phyloP scores from a whole-genome alignment of 2,113 vertebrate genomes.

The Tapirus terrestris region DNA sequence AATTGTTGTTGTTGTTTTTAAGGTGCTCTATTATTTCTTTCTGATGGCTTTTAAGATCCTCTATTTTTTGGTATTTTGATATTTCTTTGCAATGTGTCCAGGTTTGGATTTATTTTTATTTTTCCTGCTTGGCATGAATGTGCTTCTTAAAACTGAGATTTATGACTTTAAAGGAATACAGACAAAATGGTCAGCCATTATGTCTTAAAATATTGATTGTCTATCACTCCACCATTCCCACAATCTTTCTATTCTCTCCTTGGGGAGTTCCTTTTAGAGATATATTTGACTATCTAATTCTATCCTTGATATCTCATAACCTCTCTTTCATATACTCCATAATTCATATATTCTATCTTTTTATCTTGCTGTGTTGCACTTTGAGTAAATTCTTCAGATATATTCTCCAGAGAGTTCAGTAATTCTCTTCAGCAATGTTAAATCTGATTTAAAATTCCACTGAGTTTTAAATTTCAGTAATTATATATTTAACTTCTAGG shows the following conservation, averaged over 20 bases:
- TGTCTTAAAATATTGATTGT: slow-evolving; percentile 72
- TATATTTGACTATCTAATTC: slow-evolving; percentile 62
- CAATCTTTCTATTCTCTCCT: slow-evolving; percentile 59
- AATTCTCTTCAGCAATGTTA: slow-evolving; percentile 63
- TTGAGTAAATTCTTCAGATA: slow-evolving; percentile 70
- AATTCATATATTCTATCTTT: slow-evolving; percentile 71
- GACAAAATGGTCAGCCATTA: slow-evolving; percentile 63
- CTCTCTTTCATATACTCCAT: slow-evolving; percentile 56
- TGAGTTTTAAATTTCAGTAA: slow-evolving; percentile 60
- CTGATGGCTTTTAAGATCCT: slow-evolving; percentile 41
- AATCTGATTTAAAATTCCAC: slow-evolving; percentile 63
- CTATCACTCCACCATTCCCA: neutral
- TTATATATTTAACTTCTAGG: slow-evolving; percentile 64
- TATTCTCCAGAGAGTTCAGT: slow-evolving; percentile 40
- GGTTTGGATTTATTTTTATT: slow-evolving; percentile 59
- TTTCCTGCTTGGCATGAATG: slow-evolving; percentile 28
- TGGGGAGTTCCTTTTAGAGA: slow-evolving; percentile 49
- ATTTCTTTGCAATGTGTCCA: slow-evolving; percentile 51
- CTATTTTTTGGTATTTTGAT: slow-evolving; percentile 54
- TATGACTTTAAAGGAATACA: slow-evolving; percentile 65
- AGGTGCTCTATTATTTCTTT: slow-evolving; percentile 21
- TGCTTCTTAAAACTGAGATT: slow-evolving; percentile 60
- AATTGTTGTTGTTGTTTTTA: neutral
- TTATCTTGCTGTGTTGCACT: slow-evolving; percentile 64
- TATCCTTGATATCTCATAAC: slow-evolving; percentile 54